These are phyloP conservation scores for Lepus timidus DNA, from an alignment of 2,113 vertebrate genomes.

Conservation along the genomic window DNA sequence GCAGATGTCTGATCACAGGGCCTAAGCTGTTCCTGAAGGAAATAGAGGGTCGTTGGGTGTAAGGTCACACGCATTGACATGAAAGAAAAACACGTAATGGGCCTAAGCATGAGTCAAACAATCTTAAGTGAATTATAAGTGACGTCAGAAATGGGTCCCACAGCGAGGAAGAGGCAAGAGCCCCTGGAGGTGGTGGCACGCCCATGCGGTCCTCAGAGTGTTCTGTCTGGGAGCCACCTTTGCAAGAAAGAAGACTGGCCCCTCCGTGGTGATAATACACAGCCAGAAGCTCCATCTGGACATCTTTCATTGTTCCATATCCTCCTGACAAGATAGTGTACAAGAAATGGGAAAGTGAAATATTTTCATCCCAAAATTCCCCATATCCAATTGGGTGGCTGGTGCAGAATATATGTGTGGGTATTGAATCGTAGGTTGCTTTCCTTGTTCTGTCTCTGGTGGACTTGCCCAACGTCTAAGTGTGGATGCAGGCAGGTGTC, in stretches of 20 bases:
- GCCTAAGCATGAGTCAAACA: not conserved
- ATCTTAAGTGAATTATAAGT: not conserved
- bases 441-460: not conserved
- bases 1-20: not conserved
- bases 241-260: too few species aligned
- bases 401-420: not conserved
- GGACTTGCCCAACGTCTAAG: not conserved
- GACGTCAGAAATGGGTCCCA: not conserved
- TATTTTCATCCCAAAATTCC: not conserved
- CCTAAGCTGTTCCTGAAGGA: not conserved
- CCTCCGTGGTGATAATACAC: too few species aligned
- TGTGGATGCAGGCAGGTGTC: not conserved
- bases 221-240: not conserved
- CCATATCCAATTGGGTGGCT: too few species aligned
- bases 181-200: rapidly evolving
- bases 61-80: not conserved
- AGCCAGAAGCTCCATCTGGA: not conserved
- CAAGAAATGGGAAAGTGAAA: not conserved
- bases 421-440: not conserved
- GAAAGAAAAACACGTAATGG: not conserved
- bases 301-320: not conserved
- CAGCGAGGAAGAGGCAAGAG: not conserved
- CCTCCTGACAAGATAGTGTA: not conserved
- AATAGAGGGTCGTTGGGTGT: not conserved
- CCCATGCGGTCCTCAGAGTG: not conserved